Conservation (phyloP, 2,797 vertebrate genomes). For the Chaetophractus vellerosus region DNA sequence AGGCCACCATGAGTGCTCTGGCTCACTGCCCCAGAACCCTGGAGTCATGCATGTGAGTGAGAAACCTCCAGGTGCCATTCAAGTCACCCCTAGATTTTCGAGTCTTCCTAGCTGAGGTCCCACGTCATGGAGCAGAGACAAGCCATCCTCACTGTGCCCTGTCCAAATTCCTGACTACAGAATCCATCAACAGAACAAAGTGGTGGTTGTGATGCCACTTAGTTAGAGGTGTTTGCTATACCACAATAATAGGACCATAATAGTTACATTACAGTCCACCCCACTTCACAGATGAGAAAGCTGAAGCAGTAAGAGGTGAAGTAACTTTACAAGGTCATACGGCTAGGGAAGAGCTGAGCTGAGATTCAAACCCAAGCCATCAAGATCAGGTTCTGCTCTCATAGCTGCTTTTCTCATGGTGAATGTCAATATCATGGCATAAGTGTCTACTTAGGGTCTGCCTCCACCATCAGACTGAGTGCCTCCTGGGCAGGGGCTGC, state of each 20-base stretch:
- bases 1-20: neutral
- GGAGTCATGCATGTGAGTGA: neutral
- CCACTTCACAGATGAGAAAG: neutral
- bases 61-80: neutral
- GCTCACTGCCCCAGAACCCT: neutral
- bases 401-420: neutral
- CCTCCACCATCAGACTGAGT: neutral
- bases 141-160: rapidly evolving
- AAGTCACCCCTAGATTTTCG: neutral
- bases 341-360: neutral
- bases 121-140: rapidly evolving
- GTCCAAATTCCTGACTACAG: neutral
- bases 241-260: neutral
- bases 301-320: neutral
- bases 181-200: neutral
- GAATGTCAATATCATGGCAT: neutral
- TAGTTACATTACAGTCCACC: neutral
- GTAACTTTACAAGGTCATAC: neutral
- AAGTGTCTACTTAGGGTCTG: rapidly evolving
- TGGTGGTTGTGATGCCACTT: neutral
- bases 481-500: rapidly evolving
- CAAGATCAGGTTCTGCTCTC: neutral
- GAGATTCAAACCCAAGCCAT: neutral
- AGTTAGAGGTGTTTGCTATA: neutral
- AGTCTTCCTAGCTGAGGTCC: neutral